Evolutionary conservation across 1,140 invertebrate species (phyloP).

Genomic region (Caligus rogercresseyi): DNA sequence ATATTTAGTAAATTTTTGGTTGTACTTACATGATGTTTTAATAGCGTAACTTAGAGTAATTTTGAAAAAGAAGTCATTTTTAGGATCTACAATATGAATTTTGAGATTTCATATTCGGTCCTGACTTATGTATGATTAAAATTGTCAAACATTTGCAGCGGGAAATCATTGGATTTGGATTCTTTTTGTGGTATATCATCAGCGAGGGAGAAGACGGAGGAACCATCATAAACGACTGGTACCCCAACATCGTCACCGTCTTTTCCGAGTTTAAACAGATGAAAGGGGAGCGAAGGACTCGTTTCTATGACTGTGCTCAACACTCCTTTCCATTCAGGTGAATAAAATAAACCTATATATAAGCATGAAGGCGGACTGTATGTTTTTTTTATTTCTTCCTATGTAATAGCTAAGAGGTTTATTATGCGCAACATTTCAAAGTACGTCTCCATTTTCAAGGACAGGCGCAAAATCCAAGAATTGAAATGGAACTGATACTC

Average conservation of each 20-base stretch:
- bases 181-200: constrained; percentile 16
- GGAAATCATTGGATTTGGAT: constrained; percentile 14
- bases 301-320: constrained; percentile 12
- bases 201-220: constrained; percentile 20
- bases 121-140: too few species aligned
- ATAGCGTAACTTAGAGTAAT: too few species aligned
- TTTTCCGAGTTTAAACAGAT: constrained; percentile 3
- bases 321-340: constrained; percentile 16
- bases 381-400: neutral
- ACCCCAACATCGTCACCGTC: neutral
- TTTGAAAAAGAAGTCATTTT: too few species aligned
- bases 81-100: too few species aligned
- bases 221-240: constrained; percentile 14
- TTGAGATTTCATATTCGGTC: too few species aligned
- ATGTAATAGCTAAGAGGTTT: constrained; percentile 6
- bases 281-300: neutral
- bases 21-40: too few species aligned
- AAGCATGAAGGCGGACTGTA: too few species aligned
- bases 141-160: too few species aligned
- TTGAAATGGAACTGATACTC: constrained; percentile 19
- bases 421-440: constrained; percentile 8
- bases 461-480: constrained; percentile 14
- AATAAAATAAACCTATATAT: neutral
- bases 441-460: constrained; percentile 12
- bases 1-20: too few species aligned